Conservation (phyloP, 2,888 invertebrate species). For the Drosophila macrospina region DNA sequence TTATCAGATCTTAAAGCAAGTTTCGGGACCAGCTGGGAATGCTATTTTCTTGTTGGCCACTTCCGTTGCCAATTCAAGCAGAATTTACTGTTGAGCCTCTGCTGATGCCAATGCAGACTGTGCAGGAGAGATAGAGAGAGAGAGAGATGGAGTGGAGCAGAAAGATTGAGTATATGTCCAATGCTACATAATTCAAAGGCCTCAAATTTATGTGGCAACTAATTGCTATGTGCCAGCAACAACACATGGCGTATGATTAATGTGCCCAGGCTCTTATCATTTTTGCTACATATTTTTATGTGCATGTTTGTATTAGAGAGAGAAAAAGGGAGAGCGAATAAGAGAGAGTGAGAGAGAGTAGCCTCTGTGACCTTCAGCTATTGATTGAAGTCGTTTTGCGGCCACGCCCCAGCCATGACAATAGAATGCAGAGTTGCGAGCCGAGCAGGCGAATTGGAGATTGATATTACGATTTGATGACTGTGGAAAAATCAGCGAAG, state of each 20-base stretch:
- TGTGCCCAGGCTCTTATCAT: conserved; percentile 61
- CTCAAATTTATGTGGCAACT: conserved; percentile 64
- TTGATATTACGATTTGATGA: not conserved
- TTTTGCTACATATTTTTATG: conserved; percentile 23
- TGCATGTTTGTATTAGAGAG: not conserved
- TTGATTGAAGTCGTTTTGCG: conserved; percentile 59
- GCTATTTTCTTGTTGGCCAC: conserved; percentile 45
- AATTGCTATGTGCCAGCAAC: conserved; percentile 60
- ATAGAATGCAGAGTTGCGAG: conserved; percentile 13
- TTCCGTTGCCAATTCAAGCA: conserved; percentile 69
- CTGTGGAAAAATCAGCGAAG: not conserved
- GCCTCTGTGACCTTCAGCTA: conserved; percentile 59
- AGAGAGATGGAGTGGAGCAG: not conserved
- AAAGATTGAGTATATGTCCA: conserved; percentile 24
- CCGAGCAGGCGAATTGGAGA: not conserved
- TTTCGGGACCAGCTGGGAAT: conserved; percentile 39
- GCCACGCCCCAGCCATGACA: conserved; percentile 59
- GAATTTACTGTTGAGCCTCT: conserved; percentile 53
- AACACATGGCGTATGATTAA: conserved; percentile 79
- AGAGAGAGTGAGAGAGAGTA: conserved; percentile 9
- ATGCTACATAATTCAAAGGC: conserved; percentile 66
- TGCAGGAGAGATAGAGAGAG: conserved; percentile 12
- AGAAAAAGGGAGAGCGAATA: conserved; percentile 7
- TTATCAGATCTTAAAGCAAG: conserved; percentile 62
- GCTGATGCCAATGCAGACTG: conserved; percentile 3